Evolutionary conservation across 2,888 invertebrate genomes (phyloP).

Genomic region (Carpatolechia fugitivella): DNA sequence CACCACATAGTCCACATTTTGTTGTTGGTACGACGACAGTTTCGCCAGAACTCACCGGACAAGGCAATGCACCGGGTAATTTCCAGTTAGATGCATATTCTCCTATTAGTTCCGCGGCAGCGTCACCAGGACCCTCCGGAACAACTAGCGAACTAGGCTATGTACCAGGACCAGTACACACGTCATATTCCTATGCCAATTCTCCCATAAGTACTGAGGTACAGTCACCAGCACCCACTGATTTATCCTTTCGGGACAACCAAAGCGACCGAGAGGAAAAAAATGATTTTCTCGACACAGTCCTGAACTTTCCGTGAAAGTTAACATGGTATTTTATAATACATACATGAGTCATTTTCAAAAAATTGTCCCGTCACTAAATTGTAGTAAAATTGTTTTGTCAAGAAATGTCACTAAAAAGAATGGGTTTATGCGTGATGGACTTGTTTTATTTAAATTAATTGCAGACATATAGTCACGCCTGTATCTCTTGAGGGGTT

Average conservation of each 20-base stretch:
- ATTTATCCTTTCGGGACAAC: constrained; percentile 12
- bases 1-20: not conserved
- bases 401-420: too few species aligned
- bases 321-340: too few species aligned
- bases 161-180: constrained; percentile 13
- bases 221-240: constrained; percentile 14
- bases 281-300: too few species aligned
- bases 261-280: constrained; percentile 10
- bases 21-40: not conserved
- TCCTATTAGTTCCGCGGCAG: constrained; percentile 11
- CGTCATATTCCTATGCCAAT: not conserved
- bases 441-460: too few species aligned
- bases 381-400: too few species aligned
- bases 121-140: constrained; percentile 13
- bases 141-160: constrained; percentile 3
- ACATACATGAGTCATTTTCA: too few species aligned
- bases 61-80: not conserved
- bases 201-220: constrained; percentile 11
- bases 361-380: too few species aligned
- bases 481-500: too few species aligned
- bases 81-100: constrained; percentile 11
- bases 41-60: too few species aligned
- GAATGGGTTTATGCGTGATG: too few species aligned
- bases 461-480: too few species aligned
- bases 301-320: too few species aligned